Percentiles rank a stretch among this genome's conserved stretches.
These are phyloP conservation scores for Penaeus indicus DNA, from an alignment of 1,140 invertebrate species.

Conservation along the genomic window DNA sequence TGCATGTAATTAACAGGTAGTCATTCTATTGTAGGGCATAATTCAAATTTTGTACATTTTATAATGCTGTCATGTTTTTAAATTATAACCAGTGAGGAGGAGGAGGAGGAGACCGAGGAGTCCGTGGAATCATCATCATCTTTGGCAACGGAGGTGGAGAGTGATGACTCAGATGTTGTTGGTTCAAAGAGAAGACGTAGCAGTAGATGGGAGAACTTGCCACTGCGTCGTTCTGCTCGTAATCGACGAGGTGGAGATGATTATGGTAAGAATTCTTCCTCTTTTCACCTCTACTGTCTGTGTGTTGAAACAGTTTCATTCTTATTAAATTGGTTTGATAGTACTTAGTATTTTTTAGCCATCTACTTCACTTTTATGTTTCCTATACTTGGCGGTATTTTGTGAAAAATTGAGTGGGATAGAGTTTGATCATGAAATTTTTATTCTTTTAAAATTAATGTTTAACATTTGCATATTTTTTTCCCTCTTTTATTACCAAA, in stretches of 20 bases:
- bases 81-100: conserved; percentile 45
- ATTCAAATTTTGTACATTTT: no score
- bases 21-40: no score
- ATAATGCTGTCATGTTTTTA: no score
- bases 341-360: no score
- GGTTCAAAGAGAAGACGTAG: conserved; percentile 49
- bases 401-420: no score
- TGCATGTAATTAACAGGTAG: no score
- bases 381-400: no score
- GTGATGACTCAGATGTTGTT: conserved; percentile 63
- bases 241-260: conserved; percentile 56
- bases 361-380: no score
- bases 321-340: neutral
- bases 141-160: conserved; percentile 53
- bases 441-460: neutral
- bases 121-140: conserved; percentile 50
- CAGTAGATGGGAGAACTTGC: conserved; percentile 39
- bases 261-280: conserved; percentile 4
- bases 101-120: conserved; percentile 61
- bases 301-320: neutral
- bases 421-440: no score
- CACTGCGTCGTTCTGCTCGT: conserved; percentile 58
- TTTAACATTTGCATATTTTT: neutral
- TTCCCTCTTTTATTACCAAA: neutral
- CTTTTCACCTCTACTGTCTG: neutral